Conservation (phyloP, 35 echinoderm and acorn worm species). For the Ophiothrix spiculata region DNA sequence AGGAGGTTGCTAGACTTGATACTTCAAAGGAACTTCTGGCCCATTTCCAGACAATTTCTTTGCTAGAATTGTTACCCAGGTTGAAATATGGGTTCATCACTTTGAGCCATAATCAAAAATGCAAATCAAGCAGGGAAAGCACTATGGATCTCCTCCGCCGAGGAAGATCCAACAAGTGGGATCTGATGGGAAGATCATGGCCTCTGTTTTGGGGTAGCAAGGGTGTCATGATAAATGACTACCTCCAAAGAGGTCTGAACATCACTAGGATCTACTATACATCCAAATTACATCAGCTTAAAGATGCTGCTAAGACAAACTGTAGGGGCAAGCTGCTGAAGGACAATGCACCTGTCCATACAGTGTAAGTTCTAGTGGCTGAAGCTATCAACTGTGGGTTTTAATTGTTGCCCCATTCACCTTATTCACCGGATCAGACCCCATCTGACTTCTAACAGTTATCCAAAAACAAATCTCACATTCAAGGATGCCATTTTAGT, state of each 20-base stretch:
- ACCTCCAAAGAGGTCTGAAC: neutral
- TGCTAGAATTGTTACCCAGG: neutral
- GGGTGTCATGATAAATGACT: neutral
- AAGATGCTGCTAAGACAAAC: too few species aligned
- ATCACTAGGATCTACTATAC: neutral
- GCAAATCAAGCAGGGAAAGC: constrained; percentile 9
- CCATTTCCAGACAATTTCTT: neutral
- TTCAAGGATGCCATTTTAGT: too few species aligned
- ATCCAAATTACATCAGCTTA: too few species aligned
- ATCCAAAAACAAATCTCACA: too few species aligned
- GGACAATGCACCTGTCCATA: too few species aligned
- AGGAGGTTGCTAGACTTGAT: neutral
- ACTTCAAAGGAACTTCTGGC: neutral
- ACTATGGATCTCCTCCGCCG: constrained; percentile 2
- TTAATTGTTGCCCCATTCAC: too few species aligned
- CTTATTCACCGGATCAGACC: neutral
- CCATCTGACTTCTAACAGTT: too few species aligned
- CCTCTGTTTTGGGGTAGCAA: constrained; percentile 1
- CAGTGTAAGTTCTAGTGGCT: too few species aligned
- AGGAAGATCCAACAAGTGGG: neutral
- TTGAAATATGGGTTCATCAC: neutral
- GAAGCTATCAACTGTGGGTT: too few species aligned
- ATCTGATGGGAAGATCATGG: neutral
- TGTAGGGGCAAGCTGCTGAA: too few species aligned
- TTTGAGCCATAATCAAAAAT: constrained; percentile 7